phyloP scores from a whole-genome alignment of 2,113 vertebrate genomes.

The Madoqua kirkii region DNA sequence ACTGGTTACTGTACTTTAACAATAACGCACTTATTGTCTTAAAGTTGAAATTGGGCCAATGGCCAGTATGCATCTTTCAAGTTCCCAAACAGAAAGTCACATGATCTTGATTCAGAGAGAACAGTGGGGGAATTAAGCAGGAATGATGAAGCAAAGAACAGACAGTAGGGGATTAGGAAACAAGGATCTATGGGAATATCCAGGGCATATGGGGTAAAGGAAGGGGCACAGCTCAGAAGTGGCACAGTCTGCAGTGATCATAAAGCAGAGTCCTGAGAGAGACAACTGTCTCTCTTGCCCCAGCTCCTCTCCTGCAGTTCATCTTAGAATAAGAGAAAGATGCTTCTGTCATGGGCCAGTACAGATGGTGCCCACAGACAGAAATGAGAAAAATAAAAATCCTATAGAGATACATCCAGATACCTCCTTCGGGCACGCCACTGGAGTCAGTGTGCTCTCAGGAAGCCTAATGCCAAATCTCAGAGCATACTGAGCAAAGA shows the following conservation, averaged over 20 bases:
- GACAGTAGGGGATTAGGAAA: neutral
- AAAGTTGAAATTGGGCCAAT: neutral
- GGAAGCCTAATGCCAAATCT: neutral
- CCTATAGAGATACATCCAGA: neutral
- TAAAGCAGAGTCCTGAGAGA: neutral
- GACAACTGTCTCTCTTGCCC: neutral
- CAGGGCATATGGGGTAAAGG: neutral
- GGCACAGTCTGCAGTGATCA: neutral
- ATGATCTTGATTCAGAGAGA: neutral
- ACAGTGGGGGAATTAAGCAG: no score
- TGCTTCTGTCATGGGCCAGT: fast-evolving
- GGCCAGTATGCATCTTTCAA: neutral
- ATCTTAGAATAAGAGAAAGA: neutral
- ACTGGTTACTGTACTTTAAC: neutral
- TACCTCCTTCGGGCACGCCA: no score
- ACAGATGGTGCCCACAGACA: neutral
- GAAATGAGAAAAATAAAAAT: neutral
- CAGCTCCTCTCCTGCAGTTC: neutral
- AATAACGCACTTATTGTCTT: neutral
- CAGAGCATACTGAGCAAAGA: neutral
- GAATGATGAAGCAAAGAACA: neutral
- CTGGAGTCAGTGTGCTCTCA: neutral
- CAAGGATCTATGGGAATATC: no score
- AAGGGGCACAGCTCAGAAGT: neutral
- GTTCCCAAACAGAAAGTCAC: neutral